A percentile compares a stretch with the other conserved stretches of the same genome.
Evolutionary conservation across 2,113 vertebrate species (phyloP).

Genomic region (Crotalus horridus): DNA sequence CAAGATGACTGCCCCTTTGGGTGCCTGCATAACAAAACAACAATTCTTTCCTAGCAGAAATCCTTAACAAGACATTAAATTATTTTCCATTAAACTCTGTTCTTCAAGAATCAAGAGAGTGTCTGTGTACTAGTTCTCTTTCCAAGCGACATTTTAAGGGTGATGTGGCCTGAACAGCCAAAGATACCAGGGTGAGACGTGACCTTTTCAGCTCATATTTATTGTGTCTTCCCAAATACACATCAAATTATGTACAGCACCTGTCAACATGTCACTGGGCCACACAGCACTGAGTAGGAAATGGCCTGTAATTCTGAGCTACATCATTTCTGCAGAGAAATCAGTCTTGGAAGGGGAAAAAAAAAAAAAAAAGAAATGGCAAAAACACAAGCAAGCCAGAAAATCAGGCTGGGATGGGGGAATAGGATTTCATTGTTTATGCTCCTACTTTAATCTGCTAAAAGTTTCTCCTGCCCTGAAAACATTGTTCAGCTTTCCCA

Average conservation of each 20-base stretch:
- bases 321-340: conserved; percentile 13
- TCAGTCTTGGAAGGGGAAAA: background rate
- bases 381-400: conserved; percentile 15
- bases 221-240: conserved; percentile 63
- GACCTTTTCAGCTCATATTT: conserved; percentile 67
- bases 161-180: conserved; percentile 50
- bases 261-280: conserved; percentile 60
- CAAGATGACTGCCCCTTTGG: background rate
- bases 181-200: conserved; percentile 56
- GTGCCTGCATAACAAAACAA: conserved; percentile 28
- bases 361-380: background rate
- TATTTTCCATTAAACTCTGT: conserved; percentile 45
- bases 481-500: background rate
- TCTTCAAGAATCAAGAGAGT: conserved; percentile 48
- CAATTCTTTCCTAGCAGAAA: conserved; percentile 12
- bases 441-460: background rate
- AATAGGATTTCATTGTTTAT: background rate
- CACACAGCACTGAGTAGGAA: conserved; percentile 32
- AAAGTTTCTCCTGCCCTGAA: conserved; percentile 8
- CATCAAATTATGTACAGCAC: conserved; percentile 38
- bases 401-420: background rate
- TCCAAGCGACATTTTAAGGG: conserved; percentile 40
- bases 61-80: conserved; percentile 57
- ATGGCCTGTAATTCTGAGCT: conserved; percentile 44
- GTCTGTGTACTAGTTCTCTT: conserved; percentile 36